Evolutionary conservation across 2,797 vertebrate species (phyloP), one percentile per base, ranked within the genome.

Genomic region (Fundulus diaphanus): DNA sequence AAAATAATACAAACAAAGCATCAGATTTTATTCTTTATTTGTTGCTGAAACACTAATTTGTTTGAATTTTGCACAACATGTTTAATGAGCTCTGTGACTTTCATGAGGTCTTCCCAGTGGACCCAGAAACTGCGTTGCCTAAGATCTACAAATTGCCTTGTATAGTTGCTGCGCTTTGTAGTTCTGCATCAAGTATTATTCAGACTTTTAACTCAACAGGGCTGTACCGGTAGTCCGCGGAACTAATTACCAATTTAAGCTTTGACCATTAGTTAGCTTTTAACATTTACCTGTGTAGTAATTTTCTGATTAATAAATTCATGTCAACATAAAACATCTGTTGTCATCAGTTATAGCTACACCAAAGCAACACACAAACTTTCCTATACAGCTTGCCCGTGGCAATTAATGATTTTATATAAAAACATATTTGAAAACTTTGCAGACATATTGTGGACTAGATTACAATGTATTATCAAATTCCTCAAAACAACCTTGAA

Each of bases 1-100:
- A 52, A 77, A 82, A 70, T 82, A 35, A 82, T 70, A 3, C 8
- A 5, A 20, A 46, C 16, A 70, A 79, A n/a, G n/a, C n/a, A n/a
- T n/a, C 33, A 13, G 35, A 79, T 74, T 78, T 71, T 69, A 1
- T 22, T 82, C 73, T 72, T 87, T 81, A 66, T 78, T 72, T 73
- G 49, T 0, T 51, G 61, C 63, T 33, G 52, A 73, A 81, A 35
- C 76, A 75, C 67, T 83, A 77, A 89, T 85, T 82, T 83, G 73
- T 83, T 88, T 75, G 65, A 75, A 73, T 75, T 59, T 76, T 77
- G 68, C 65, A 57, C 59, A 77, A 29, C 1, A 33, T n/a, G 54
- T 16, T 74, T 90, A 80, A 85, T 82, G 78, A 88, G 70, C 80
- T 85, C 66, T 29, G 63, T 70, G 76, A 44, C 61, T 70, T 73